phyloP scores from a whole-genome alignment of 2,797 vertebrate genomes.

The Lacerta viridis region DNA sequence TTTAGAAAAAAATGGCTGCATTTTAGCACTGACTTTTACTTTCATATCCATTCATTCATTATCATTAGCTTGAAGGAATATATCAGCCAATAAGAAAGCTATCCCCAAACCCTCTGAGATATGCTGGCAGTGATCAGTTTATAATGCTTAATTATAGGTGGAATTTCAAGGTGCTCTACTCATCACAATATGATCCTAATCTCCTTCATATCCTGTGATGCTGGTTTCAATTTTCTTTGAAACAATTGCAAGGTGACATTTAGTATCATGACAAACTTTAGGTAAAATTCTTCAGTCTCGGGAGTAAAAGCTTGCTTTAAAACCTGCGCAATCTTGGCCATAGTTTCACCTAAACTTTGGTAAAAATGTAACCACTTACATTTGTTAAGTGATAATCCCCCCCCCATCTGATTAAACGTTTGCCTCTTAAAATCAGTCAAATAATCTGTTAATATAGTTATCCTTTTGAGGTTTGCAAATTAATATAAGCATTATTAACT shows the following conservation, averaged over 20 bases:
- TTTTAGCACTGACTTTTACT: constrained; percentile 3
- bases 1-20: not conserved
- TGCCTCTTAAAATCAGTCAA: not conserved
- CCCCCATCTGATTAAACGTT: not conserved
- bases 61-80: not conserved
- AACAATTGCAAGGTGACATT: constrained; percentile 59
- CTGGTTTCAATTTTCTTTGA: constrained; percentile 54
- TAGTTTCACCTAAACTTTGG: constrained; percentile 1
- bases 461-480: not conserved
- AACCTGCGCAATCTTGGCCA: constrained; percentile 21
- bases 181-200: constrained; percentile 61
- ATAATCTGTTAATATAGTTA: not conserved
- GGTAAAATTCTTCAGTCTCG: not conserved
- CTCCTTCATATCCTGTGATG: constrained; percentile 60
- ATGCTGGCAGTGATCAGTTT: constrained; percentile 57
- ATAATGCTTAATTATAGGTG: constrained; percentile 48
- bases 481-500: not conserved
- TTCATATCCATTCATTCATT: not conserved
- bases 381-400: too few relatives aligned
- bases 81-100: constrained; percentile 52
- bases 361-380: not conserved
- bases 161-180: constrained; percentile 28
- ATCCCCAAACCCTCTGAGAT: constrained; percentile 46
- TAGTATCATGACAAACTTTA: constrained; percentile 29
- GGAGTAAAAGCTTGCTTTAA: constrained; percentile 22